Percentiles rank a stretch among this genome's conserved stretches.
phyloP scores from a whole-genome alignment of 2,113 vertebrate species.

The Myotis brandtii region DNA sequence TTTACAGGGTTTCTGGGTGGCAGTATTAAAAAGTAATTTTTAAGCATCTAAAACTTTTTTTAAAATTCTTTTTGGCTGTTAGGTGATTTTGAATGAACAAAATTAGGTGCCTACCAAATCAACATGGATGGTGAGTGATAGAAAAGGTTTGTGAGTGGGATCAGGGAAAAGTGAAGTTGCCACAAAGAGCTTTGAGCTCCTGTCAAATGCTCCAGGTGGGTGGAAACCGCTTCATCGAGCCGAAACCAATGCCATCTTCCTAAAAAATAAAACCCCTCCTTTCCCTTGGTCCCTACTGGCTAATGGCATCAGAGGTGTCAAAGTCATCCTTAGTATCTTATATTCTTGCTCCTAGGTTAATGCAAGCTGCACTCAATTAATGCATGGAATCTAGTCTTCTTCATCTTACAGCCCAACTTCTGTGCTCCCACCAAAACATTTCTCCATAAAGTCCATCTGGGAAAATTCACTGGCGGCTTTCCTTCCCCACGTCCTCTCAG shows the following conservation, averaged over 20 bases:
- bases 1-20: not conserved
- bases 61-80: not conserved
- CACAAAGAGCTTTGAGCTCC: not conserved
- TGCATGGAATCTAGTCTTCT: not conserved
- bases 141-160: not conserved
- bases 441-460: not conserved
- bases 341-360: fast-evolving
- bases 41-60: not conserved
- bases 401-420: not conserved
- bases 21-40: not conserved
- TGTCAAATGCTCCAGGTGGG: not conserved
- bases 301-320: not conserved
- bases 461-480: not conserved
- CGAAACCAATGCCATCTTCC: not conserved
- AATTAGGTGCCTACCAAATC: not conserved
- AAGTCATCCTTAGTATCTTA: not conserved
- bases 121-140: not conserved
- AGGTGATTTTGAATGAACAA: not conserved
- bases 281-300: not conserved
- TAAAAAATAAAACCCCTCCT: not conserved
- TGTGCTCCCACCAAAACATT: not conserved
- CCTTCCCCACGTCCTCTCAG: fast-evolving
- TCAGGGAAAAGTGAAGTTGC: not conserved
- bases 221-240: not conserved
- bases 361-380: fast-evolving